These are phyloP conservation scores for Saxidomus purpurata DNA, from an alignment of 1,140 invertebrate species.

Conservation along the genomic window DNA sequence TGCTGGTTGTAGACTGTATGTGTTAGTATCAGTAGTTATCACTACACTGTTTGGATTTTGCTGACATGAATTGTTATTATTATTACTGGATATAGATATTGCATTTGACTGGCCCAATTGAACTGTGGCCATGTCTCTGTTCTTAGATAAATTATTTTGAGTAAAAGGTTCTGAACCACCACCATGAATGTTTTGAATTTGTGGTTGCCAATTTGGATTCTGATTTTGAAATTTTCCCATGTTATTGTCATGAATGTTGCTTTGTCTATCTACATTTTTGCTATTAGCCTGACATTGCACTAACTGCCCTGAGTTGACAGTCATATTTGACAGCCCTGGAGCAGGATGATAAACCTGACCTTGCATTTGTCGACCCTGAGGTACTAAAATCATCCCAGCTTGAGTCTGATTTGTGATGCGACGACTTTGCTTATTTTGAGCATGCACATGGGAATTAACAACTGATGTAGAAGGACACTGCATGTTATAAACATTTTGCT, in stretches of 20 bases:
- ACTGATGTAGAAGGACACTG: too few species aligned
- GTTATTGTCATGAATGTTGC: background rate
- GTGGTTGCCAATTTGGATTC: too few species aligned
- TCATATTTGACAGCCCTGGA: background rate
- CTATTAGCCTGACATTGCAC: background rate
- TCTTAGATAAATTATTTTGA: background rate
- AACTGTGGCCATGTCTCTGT: background rate
- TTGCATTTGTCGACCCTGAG: background rate
- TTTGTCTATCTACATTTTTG: too few species aligned
- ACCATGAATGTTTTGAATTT: background rate
- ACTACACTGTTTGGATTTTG: background rate
- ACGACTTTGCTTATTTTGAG: background rate
- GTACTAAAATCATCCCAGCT: background rate
- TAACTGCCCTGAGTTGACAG: background rate
- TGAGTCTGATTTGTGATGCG: background rate
- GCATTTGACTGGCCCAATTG: background rate
- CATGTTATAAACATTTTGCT: background rate
- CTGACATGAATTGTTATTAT: background rate
- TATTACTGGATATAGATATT: background rate
- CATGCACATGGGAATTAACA: too few species aligned
- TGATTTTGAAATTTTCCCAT: background rate
- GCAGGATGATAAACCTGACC: background rate
- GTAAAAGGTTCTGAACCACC: background rate
- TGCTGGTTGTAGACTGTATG: too few species aligned
- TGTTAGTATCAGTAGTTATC: too few species aligned